A percentile compares a stretch with the other conserved stretches of the same genome.
phyloP scores from a whole-genome alignment of 2,113 vertebrate genomes.

The Oostethus manadensis region DNA sequence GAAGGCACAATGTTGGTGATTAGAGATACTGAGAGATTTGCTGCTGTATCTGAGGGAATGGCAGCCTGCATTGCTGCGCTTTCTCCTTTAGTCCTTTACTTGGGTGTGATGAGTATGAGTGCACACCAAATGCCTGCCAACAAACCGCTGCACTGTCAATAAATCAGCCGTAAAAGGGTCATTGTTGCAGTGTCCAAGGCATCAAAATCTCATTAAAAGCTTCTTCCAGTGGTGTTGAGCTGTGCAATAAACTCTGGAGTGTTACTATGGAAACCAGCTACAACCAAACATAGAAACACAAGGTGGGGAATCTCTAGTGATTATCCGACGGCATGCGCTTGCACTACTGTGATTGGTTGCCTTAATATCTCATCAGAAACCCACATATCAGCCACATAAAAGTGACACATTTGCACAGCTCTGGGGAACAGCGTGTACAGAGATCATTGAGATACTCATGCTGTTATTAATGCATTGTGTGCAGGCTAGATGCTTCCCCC shows the following conservation, averaged over 20 bases:
- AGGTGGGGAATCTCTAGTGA: slow-evolving; percentile 30
- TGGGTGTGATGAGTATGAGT: slow-evolving; percentile 17
- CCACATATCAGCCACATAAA: slow-evolving; percentile 12
- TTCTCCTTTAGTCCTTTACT: not conserved
- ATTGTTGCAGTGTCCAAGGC: slow-evolving; percentile 34
- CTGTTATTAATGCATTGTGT: slow-evolving; percentile 60
- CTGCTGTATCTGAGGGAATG: slow-evolving; percentile 3
- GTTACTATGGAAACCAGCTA: slow-evolving; percentile 64
- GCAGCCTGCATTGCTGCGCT: slow-evolving; percentile 12
- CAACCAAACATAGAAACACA: slow-evolving; percentile 39
- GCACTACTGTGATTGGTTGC: slow-evolving; percentile 28
- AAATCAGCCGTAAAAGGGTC: slow-evolving; percentile 55
- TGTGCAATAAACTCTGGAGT: slow-evolving; percentile 42
- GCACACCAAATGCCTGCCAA: slow-evolving; percentile 22
- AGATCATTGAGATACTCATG: slow-evolving; percentile 56
- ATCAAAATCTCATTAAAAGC: slow-evolving; percentile 59
- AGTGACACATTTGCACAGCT: slow-evolving; percentile 10
- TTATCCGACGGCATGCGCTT: slow-evolving; percentile 25
- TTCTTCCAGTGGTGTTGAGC: slow-evolving; percentile 43
- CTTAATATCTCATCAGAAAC: slow-evolving; percentile 30
- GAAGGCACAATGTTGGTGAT: slow-evolving; percentile 30
- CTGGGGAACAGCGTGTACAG: slow-evolving; percentile 19
- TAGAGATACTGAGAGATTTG: slow-evolving; percentile 24
- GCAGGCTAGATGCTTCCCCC: slow-evolving; percentile 42
- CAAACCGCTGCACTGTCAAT: slow-evolving; percentile 45